These are phyloP conservation scores for Helleia helle DNA, from an alignment of 2,888 invertebrate species.

Conservation along the genomic window DNA sequence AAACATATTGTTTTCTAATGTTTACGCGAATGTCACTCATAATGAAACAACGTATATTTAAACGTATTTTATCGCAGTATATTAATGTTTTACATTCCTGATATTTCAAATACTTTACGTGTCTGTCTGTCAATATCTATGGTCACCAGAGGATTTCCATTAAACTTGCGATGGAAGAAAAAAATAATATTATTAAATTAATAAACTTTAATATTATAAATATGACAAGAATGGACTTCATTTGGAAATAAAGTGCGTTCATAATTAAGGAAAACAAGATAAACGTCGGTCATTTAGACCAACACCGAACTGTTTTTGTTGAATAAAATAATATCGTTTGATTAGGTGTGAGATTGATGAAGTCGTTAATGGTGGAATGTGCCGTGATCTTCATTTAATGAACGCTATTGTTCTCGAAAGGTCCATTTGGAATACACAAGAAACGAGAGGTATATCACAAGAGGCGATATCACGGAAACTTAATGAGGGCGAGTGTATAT, in stretches of 20 bases:
- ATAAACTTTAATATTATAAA: no score
- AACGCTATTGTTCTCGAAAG: slow-evolving; percentile 16
- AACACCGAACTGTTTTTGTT: slow-evolving; percentile 6
- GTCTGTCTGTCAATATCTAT: no score
- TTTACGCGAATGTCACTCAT: no score
- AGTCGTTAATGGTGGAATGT: slow-evolving; percentile 15
- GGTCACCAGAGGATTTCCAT: no score
- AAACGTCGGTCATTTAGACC: neutral
- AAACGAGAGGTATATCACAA: slow-evolving; percentile 2
- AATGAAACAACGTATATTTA: no score
- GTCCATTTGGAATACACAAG: slow-evolving; percentile 14
- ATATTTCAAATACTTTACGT: no score
- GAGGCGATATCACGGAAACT: slow-evolving; percentile 22
- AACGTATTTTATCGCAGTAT: no score
- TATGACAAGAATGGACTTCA: no score
- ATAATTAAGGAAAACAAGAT: neutral
- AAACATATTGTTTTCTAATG: no score
- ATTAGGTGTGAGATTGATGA: slow-evolving; percentile 10
- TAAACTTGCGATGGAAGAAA: no score
- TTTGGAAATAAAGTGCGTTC: neutral
- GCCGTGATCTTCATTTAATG: slow-evolving; percentile 16
- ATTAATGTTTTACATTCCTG: no score
- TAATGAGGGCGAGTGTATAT: slow-evolving; percentile 60
- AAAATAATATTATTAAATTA: no score
- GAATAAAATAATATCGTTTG: slow-evolving; percentile 2